phyloP scores from a whole-genome alignment of 2,888 invertebrate species.

The Brenthis daphne region DNA sequence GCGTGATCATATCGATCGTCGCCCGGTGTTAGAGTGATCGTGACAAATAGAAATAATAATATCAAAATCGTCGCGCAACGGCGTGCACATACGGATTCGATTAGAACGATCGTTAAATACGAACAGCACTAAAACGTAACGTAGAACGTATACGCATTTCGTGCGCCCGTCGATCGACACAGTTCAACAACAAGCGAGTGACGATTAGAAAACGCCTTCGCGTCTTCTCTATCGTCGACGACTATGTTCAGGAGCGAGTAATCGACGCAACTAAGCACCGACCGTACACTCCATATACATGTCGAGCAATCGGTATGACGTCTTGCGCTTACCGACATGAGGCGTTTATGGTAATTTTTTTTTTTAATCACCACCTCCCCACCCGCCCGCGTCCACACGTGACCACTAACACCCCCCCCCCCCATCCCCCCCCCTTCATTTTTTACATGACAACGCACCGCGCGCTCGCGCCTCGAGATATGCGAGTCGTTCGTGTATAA shows the following conservation, averaged over 20 bases:
- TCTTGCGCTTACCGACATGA: background rate
- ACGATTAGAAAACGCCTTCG: no score
- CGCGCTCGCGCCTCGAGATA: no score
- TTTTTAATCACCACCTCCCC: background rate
- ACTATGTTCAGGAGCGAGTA: no score
- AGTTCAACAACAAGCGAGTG: background rate
- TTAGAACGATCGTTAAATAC: background rate
- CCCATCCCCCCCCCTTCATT: no score
- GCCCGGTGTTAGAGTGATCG: conserved; percentile 17
- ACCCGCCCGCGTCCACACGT: no score
- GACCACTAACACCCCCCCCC: no score
- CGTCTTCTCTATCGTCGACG: no score
- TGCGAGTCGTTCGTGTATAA: no score
- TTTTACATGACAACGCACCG: no score
- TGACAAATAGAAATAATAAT: background rate
- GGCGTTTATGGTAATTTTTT: background rate
- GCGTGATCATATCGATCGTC: conserved; percentile 1
- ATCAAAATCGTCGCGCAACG: background rate
- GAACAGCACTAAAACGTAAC: background rate
- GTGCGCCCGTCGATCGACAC: conserved; percentile 15
- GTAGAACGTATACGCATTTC: background rate
- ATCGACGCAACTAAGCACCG: background rate
- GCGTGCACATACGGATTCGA: no score
- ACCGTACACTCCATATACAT: background rate
- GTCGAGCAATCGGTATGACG: background rate